Percentiles rank a stretch among this genome's conserved stretches.
Conservation (phyloP, 2,113 vertebrate genomes). For the Phylloscopus trochilus region DNA sequence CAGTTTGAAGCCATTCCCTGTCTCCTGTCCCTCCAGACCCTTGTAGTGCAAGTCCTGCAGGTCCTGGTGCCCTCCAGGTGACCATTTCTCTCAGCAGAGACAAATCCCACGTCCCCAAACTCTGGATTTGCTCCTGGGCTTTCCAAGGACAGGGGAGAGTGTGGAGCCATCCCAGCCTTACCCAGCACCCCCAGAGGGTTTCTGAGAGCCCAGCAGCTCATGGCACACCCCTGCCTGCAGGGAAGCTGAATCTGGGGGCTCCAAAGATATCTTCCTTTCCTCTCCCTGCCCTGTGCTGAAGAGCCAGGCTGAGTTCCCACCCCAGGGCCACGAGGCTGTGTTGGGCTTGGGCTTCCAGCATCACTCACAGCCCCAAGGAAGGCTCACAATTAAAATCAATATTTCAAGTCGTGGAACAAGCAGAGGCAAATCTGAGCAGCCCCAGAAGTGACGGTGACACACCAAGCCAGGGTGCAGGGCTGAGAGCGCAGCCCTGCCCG, state of each 20-base stretch:
- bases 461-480: neutral
- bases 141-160: neutral
- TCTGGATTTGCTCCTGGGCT: neutral
- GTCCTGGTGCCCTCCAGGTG: neutral
- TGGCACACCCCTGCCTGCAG: neutral
- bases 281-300: neutral
- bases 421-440: neutral
- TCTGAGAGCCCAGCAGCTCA: neutral
- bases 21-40: neutral
- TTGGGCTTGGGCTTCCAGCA: neutral
- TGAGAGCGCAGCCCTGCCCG: neutral
- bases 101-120: neutral
- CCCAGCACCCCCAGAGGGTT: neutral
- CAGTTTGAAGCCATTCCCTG: neutral
- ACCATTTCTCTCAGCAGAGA: neutral
- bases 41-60: neutral
- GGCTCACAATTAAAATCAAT: neutral
- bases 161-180: neutral
- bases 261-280: neutral
- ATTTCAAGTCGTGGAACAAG: slow-evolving; percentile 36
- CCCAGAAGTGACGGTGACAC: slow-evolving; percentile 26
- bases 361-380: neutral
- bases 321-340: accelerated
- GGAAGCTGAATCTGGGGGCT: neutral
- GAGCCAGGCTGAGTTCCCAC: neutral